Evolutionary conservation across 2,888 invertebrate species (phyloP).

Genomic region (Odiellus spinosus): DNA sequence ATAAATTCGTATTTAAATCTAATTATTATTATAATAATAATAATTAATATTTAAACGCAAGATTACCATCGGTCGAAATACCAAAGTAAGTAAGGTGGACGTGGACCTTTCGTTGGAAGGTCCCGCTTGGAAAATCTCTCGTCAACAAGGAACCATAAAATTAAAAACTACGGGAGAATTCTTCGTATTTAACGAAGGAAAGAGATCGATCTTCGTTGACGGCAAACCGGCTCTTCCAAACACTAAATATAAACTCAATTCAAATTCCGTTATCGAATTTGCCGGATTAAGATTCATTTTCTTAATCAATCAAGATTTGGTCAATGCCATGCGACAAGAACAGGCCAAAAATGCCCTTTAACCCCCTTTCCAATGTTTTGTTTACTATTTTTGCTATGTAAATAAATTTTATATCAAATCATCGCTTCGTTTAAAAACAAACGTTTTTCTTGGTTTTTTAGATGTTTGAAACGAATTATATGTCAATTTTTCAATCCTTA

Average conservation of each 20-base stretch:
- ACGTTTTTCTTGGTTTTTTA: too few species aligned
- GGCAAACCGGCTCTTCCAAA: slow-evolving; percentile 75
- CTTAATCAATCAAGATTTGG: slow-evolving; percentile 77
- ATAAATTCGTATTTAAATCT: slow-evolving; percentile 13
- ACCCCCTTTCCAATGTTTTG: too few species aligned
- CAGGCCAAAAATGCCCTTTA: neutral
- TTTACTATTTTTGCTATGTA: too few species aligned
- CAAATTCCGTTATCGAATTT: slow-evolving; percentile 89
- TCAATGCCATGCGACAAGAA: slow-evolving; percentile 28
- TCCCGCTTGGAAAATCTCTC: slow-evolving; percentile 79
- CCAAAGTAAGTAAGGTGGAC: slow-evolving; percentile 75
- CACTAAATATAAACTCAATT: slow-evolving; percentile 67
- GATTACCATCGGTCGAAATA: slow-evolving; percentile 81
- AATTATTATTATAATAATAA: slow-evolving; percentile 6
- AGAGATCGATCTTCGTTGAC: slow-evolving; percentile 83
- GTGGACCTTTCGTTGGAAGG: slow-evolving; percentile 87
- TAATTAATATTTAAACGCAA: slow-evolving; percentile 25
- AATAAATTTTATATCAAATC: too few species aligned
- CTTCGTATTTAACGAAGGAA: slow-evolving; percentile 85
- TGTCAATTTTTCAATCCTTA: too few species aligned
- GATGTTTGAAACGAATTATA: too few species aligned
- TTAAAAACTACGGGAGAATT: slow-evolving; percentile 87
- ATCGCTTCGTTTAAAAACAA: too few species aligned
- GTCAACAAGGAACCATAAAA: slow-evolving; percentile 78
- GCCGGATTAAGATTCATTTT: slow-evolving; percentile 82